These are phyloP conservation scores for Coregonus suidteri DNA, from an alignment of 2,797 vertebrate genomes.

Conservation along the genomic window DNA sequence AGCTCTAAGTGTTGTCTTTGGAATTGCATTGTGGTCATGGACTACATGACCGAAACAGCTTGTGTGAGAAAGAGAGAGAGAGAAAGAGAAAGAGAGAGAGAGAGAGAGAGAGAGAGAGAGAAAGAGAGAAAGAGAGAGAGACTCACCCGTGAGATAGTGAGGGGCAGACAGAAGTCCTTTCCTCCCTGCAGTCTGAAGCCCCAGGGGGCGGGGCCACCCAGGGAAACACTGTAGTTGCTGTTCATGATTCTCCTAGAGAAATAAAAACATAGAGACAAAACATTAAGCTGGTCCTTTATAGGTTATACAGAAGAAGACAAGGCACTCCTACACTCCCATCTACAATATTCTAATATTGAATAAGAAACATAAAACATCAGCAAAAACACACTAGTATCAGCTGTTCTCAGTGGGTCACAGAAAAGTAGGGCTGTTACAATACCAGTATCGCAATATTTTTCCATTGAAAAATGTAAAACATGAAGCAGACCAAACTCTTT, in stretches of 20 bases:
- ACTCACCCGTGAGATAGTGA: constrained; percentile 95
- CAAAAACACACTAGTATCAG: not conserved
- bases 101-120: too few relatives aligned
- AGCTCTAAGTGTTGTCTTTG: not conserved
- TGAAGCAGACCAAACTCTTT: too few relatives aligned
- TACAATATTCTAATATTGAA: not conserved
- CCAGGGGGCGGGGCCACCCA: constrained; percentile 94
- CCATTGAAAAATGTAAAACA: too few relatives aligned
- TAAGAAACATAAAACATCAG: not conserved
- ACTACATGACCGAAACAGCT: not conserved
- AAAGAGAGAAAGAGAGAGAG: constrained; percentile 7
- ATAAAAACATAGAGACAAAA: not conserved
- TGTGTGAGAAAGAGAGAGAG: not conserved
- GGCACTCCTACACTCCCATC: not conserved
- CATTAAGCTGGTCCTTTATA: not conserved
- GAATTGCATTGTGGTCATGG: not conserved
- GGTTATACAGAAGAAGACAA: not conserved
- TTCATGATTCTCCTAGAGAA: constrained; percentile 76
- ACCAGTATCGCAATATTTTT: not conserved
- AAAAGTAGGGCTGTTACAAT: not conserved
- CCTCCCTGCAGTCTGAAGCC: constrained; percentile 98
- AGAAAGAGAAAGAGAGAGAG: too few relatives aligned
- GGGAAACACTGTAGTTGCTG: constrained; percentile 89
- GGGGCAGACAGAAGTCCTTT: constrained; percentile 97
- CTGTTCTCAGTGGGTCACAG: not conserved